Evolutionary conservation across 2,888 invertebrate species (phyloP), one percentile per base, ranked within the genome.

Genomic region (Globia sparganii): DNA sequence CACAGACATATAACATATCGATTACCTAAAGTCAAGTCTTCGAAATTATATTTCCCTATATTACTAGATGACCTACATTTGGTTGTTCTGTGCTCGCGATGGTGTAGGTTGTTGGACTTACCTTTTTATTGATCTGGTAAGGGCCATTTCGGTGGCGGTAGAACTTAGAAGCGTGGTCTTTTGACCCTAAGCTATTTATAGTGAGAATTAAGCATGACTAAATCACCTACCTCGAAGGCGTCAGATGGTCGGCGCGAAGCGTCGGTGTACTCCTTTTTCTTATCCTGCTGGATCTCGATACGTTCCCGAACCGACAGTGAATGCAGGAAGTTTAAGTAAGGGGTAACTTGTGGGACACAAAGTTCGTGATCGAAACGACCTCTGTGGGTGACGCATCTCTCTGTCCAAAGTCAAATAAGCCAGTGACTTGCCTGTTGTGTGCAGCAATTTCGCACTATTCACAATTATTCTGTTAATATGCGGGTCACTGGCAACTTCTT

Each of bases 301-400:
- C 70, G 59, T 46, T 70, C 46, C 25, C 46, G 21, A 59, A 61
- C 70, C 58, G 70, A 70, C 13, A 69, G 6, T 18, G 58, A 58
- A 15, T 69, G 37, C 58, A 70, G 31, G 70, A 70, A 70, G n/a
- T 70, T 59, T 59, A 71, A 61, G 43, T 71, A 49, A n/a, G n/a
- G 71, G 5, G 61, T 71, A 1, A 49, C 43, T 71, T 71, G 49
- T 62, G 28, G 28, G 0, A 15, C 28, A 53, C 62, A 62, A 53
- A 72, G 62, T 53, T 64, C 62, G 49, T 64, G 62, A 28, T 40
- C 43, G 43, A 4, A 43, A 43, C 13, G 53, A 40, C 62, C 37
- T 72, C 62, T 62, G 62, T 72, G 71, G 62, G 71, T 25, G 62
- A 64, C 49, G 71, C 71, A 62, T 46, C 61, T 71, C 62, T 21